Conservation (phyloP, 2,888 invertebrate species). For the Rhyacophila evoluta region DNA sequence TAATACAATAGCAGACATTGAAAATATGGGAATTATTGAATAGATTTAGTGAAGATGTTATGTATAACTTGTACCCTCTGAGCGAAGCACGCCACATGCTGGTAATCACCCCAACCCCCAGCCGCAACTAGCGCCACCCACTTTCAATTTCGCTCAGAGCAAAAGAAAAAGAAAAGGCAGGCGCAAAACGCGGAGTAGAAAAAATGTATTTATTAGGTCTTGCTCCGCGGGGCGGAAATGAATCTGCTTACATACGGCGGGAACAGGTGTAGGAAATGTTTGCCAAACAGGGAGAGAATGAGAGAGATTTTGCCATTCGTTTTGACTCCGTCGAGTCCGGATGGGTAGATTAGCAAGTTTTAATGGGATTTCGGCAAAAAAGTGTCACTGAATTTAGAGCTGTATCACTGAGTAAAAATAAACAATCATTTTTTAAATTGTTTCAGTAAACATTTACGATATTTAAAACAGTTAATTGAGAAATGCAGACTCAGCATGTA, state of each 20-base stretch:
- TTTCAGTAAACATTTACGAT: too few relatives aligned
- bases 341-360: background rate
- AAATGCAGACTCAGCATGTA: too few relatives aligned
- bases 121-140: slow-evolving; percentile 8
- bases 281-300: slow-evolving; percentile 10
- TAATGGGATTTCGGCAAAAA: background rate
- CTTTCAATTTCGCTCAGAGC: slow-evolving; percentile 22
- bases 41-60: too few relatives aligned
- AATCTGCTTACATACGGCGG: slow-evolving; percentile 24
- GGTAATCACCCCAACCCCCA: slow-evolving; percentile 18
- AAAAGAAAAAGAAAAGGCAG: slow-evolving; percentile 22
- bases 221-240: slow-evolving; percentile 22
- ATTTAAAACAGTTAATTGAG: too few relatives aligned
- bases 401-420: too few relatives aligned
- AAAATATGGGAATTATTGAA: too few relatives aligned
- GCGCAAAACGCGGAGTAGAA: slow-evolving; percentile 24
- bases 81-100: background rate
- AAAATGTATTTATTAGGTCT: slow-evolving; percentile 24
- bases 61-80: background rate
- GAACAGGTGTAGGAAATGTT: slow-evolving; percentile 24
- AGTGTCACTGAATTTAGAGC: background rate
- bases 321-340: slow-evolving; percentile 13
- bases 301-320: slow-evolving; percentile 22
- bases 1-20: too few relatives aligned
- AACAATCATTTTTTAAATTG: too few relatives aligned